These are phyloP conservation scores for Leucania comma DNA, from an alignment of 2,888 invertebrate genomes.

Conservation along the genomic window DNA sequence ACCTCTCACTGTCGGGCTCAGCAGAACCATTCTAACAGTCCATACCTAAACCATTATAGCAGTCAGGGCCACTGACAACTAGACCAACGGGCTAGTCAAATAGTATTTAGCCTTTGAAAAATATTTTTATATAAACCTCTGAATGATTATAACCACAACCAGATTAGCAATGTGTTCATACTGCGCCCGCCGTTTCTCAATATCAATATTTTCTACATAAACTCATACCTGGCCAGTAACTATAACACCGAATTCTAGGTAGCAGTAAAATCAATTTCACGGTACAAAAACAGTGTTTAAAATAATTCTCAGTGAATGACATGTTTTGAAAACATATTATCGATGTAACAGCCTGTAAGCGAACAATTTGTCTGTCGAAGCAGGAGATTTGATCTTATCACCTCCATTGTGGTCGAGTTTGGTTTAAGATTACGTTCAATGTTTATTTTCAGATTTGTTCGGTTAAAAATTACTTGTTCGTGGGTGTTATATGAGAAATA, in stretches of 20 bases:
- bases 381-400: constrained; percentile 86
- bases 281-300: constrained; percentile 76
- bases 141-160: neutral
- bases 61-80: too few relatives aligned
- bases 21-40: too few relatives aligned
- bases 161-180: neutral
- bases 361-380: constrained; percentile 85
- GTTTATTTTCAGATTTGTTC: constrained; percentile 75
- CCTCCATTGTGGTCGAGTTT: constrained; percentile 79
- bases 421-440: constrained; percentile 76
- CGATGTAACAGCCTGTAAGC: constrained; percentile 76
- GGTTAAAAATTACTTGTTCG: constrained; percentile 62
- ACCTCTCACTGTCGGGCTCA: too few relatives aligned
- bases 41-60: too few relatives aligned
- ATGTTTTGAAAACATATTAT: constrained; percentile 88
- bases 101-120: too few relatives aligned
- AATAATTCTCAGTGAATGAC: constrained; percentile 79
- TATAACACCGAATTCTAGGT: constrained; percentile 66
- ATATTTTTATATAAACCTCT: too few relatives aligned
- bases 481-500: constrained; percentile 61
- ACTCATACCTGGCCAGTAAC: constrained; percentile 12
- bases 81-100: too few relatives aligned
- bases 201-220: neutral
- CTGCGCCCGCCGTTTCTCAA: too few relatives aligned
- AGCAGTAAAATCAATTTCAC: constrained; percentile 84